Evolutionary conservation across 2,113 vertebrate species (phyloP).

Genomic region (Pomatostomus ruficeps): DNA sequence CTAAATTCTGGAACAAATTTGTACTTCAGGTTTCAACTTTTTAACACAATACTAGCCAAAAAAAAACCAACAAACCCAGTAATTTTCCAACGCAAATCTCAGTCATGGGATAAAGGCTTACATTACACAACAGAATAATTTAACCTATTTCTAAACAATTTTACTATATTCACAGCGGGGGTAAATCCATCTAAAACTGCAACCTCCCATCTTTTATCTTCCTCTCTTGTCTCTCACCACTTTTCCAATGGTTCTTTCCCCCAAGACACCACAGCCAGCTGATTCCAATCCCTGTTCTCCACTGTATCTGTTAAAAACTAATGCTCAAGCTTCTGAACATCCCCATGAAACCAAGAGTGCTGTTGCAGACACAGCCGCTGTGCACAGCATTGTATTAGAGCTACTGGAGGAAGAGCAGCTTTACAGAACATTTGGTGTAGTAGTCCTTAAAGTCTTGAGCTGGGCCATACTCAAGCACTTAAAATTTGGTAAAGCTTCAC

Average conservation of each 20-base stretch:
- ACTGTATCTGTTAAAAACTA: neutral
- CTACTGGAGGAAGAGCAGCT: neutral
- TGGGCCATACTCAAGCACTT: neutral
- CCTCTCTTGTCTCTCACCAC: neutral
- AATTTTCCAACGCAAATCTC: neutral
- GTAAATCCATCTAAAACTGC: neutral
- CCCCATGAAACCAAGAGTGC: neutral
- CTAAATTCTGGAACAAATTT: neutral
- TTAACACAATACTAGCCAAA: neutral
- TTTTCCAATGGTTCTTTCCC: neutral
- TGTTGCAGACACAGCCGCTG: neutral
- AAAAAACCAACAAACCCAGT: neutral
- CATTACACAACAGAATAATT: neutral
- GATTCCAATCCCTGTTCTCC: neutral
- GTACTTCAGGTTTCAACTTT: neutral
- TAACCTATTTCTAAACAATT: neutral
- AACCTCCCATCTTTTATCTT: neutral
- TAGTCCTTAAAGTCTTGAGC: neutral
- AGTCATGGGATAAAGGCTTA: neutral
- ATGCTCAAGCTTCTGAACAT: neutral
- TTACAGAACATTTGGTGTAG: neutral
- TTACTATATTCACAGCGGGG: neutral
- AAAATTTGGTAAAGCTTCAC: neutral
- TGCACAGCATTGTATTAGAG: neutral
- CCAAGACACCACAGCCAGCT: neutral